Evolutionary conservation across 2,113 vertebrate species (phyloP).

Genomic region (Felis chaus): DNA sequence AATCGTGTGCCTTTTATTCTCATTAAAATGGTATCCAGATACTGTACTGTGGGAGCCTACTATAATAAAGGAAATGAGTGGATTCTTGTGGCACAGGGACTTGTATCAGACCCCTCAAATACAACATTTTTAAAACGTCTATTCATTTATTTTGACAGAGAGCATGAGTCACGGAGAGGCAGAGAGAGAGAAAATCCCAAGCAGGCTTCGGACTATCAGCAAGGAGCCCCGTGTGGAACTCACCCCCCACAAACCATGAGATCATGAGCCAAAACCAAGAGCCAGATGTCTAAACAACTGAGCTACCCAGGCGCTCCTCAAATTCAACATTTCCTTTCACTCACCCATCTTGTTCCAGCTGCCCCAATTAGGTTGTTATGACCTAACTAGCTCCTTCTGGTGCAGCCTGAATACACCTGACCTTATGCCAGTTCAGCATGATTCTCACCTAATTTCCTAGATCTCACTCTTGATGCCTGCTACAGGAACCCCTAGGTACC

Average conservation of each 20-base stretch:
- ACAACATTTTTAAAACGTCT: background rate
- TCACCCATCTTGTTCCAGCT: background rate
- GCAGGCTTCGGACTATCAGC: too few relatives aligned
- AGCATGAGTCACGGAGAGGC: too few relatives aligned
- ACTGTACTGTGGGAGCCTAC: background rate
- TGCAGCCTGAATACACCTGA: background rate
- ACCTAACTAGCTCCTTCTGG: background rate
- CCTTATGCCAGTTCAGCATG: fast-evolving
- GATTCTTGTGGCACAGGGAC: too few relatives aligned
- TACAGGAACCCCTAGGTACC: background rate
- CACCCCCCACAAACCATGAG: too few relatives aligned
- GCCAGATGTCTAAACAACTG: too few relatives aligned
- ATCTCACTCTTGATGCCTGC: too few relatives aligned
- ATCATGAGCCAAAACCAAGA: too few relatives aligned
- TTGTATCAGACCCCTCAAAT: background rate
- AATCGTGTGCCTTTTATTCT: background rate
- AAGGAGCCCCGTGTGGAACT: too few relatives aligned
- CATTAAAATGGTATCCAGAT: background rate
- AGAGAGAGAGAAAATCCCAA: too few relatives aligned
- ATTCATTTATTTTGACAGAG: too few relatives aligned
- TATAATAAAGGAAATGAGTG: background rate
- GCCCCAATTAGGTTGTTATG: background rate
- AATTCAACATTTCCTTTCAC: background rate
- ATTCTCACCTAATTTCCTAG: background rate
- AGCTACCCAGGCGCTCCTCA: too few relatives aligned